Conservation (phyloP, 2,797 vertebrate species). For the Intellagama lesueurii region DNA sequence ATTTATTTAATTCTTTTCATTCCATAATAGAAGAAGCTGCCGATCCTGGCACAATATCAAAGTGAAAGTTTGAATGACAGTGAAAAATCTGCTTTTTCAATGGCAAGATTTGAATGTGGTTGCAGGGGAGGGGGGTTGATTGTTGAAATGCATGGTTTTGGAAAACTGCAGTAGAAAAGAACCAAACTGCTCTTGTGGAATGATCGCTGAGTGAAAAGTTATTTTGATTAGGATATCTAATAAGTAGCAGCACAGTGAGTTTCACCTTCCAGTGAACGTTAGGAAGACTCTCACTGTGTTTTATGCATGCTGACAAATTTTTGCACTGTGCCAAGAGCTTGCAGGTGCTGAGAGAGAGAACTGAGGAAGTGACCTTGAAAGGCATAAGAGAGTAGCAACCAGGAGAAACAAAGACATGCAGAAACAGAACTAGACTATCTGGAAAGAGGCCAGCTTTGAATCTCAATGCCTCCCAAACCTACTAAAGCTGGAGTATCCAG, state of each 20-base stretch:
- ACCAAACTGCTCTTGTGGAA: not conserved
- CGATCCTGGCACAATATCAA: constrained; percentile 11
- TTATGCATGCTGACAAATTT: not conserved
- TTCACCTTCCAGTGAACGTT: constrained; percentile 6
- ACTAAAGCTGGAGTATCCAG: constrained; percentile 27
- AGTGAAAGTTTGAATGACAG: constrained; percentile 5
- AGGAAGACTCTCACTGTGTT: not conserved
- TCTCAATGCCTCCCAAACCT: not conserved
- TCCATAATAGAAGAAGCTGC: not conserved
- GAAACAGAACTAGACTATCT: constrained; percentile 9
- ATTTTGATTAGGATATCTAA: not conserved
- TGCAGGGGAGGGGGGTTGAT: not conserved
- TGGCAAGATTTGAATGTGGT: constrained; percentile 7
- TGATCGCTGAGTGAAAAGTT: not conserved
- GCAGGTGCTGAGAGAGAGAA: constrained; percentile 17
- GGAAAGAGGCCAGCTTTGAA: not conserved
- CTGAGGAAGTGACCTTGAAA: constrained; percentile 7
- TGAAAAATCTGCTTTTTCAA: not conserved
- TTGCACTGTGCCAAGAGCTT: constrained; percentile 3
- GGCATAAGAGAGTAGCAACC: not conserved
- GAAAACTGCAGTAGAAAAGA: not conserved
- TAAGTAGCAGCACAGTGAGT: not conserved
- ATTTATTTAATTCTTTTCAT: constrained; percentile 8
- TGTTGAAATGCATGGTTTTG: constrained; percentile 6
- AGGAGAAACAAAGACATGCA: not conserved